Base-by-base conservation (phyloP, 2,888 invertebrate species). In the Serripes groenlandicus region DNA sequence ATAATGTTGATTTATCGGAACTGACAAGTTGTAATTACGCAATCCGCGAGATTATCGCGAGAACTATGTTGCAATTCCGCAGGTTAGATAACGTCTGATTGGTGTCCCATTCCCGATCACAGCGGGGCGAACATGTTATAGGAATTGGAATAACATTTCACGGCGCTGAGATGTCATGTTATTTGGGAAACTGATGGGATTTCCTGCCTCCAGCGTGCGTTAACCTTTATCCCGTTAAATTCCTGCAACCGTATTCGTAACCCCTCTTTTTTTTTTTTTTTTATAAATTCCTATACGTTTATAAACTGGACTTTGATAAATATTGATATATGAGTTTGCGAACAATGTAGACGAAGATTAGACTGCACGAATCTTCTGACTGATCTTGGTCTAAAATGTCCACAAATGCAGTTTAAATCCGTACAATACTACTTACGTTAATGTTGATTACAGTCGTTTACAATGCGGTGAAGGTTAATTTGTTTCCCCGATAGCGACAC, bases 1-100 rank as follows among this genome's bases (percentile, higher is more conserved):
- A 21, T 49, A 49, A 3, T n/a, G n/a, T 35, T 62, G 62, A 62
- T 62, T 62, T 62, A 62, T 62, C 62, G 32, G n/a, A 21, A 2
- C 34, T 62, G 62, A 62, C 62, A 62, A 34, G 34, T 32, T 62
- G 62, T 62, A 62, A 62, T 34, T 32, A 62, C 15, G 34, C 34
- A 62, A 62, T 62, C 62, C 34, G 34, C 5, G 34, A 62, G 18
- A 62, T 62, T n/a, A 62, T 62, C 62, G 11, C 21, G 34, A 34
- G 34, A 62, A 56, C 30, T 34, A 32, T 5, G 62, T 15, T n/a
- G 9, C 34, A 62, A 34, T 62, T 62, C 34, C 49, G 62, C 34
- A 62, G 62, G 34, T 3, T 21, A 21, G 62, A 62, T 62, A 62
- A 62, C 5, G 34, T 34, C 1, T 62, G 62, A 62, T 62, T 62